Base-by-base conservation (phyloP, 2,888 invertebrate genomes). In the Caenorhabditis zanzibari region DNA sequence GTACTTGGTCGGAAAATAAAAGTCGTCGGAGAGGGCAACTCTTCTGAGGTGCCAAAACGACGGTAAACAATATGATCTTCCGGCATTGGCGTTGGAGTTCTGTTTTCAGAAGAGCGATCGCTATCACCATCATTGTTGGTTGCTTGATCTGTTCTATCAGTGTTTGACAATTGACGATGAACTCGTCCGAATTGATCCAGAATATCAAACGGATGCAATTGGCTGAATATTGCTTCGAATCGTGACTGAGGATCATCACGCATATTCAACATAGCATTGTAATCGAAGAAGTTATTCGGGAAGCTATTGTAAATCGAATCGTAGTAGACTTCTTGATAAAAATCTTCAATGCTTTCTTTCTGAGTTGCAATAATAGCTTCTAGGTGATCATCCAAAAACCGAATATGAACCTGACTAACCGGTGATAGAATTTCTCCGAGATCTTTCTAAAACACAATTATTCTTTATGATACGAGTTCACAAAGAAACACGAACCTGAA, bases 41-140 rank as follows among this genome's bases (percentile, higher is more conserved):
- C 32, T 10, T 38, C 12, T 12, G 12, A 6, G 10, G 38, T 2
- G 12, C 12, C 9, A 12, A 38, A 10, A 6, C 38, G 5, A 12
- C 38, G 6, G 12, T 10, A 10, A 6, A 38, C 2, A 38, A 38
- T 38, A 38, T 2, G 16, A 19, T 59, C 61, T 2, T 54, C 76
- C 0, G 76, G 76, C 68, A 77, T 77, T n/a, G 79, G 79, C 7
- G 79, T 79, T 3, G 71, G 56, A 35, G 56, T 63, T n/a, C 79
- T 41, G 16, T 63, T 56, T 16, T 71, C 71, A 3, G 77, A 69
- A 10, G 71, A 71, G 10, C 77, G n/a, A 26, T 52, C 61, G 38
- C 71, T 79, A 19, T 28, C 28, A 10, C 54, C 77, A 32, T 72
- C 79, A 22, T 72, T 72, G 47, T 71, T 79, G 6, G 79, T 64